These are phyloP conservation scores for Phorcus lineatus DNA, from an alignment of 2,888 invertebrate species.

Conservation along the genomic window DNA sequence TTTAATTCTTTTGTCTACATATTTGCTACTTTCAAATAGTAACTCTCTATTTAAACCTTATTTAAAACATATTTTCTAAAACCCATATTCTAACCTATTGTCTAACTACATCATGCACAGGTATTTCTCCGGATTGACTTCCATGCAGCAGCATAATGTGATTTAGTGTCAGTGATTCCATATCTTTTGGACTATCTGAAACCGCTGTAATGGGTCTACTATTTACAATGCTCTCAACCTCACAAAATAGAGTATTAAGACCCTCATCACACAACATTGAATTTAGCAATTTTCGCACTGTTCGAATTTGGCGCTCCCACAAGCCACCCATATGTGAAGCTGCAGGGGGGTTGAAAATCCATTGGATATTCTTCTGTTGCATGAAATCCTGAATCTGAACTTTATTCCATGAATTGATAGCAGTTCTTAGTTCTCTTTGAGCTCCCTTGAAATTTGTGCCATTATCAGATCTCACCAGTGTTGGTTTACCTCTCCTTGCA, in stretches of 20 bases:
- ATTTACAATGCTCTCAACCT: too few relatives aligned
- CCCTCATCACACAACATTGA: not conserved
- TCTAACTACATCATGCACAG: too few relatives aligned
- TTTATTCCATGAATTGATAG: not conserved
- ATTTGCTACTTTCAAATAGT: too few relatives aligned
- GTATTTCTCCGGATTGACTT: too few relatives aligned
- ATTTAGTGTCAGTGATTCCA: too few relatives aligned
- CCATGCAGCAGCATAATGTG: too few relatives aligned
- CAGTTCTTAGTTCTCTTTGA: constrained; percentile 8
- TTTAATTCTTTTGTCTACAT: too few relatives aligned
- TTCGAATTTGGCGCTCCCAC: constrained; percentile 33
- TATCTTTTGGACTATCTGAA: too few relatives aligned
- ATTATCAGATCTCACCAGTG: constrained; percentile 28
- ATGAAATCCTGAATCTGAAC: constrained; percentile 16
- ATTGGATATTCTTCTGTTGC: constrained; percentile 6
- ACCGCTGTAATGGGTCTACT: too few relatives aligned
- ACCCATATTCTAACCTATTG: too few relatives aligned
- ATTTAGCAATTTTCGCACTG: not conserved
- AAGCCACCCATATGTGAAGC: constrained; percentile 41
- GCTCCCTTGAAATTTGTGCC: constrained; percentile 34
- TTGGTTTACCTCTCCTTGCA: constrained; percentile 23
- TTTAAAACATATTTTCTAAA: too few relatives aligned
- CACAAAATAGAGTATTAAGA: not conserved
- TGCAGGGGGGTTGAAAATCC: constrained; percentile 43
- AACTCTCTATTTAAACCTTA: too few relatives aligned